Conservation (phyloP, 1,140 invertebrate genomes). For the Littorina saxatilis region DNA sequence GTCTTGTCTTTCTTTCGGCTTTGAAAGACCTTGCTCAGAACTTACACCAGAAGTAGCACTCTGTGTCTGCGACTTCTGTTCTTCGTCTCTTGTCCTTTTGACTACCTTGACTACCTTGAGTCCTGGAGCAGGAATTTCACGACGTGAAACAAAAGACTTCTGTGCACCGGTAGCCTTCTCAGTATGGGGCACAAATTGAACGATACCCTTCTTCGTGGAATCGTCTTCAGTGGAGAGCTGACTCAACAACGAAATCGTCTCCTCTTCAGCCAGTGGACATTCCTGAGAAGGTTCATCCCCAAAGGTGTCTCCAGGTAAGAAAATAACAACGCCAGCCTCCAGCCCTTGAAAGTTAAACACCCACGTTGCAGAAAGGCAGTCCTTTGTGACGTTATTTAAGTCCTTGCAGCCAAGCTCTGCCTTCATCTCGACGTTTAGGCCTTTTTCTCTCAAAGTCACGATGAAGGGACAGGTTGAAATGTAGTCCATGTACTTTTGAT, state of each 20-base stretch:
- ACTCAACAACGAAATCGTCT: not conserved
- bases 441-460: not conserved
- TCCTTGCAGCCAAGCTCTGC: not conserved
- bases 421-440: not conserved
- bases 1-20: not conserved
- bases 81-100: too few relatives aligned
- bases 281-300: not conserved
- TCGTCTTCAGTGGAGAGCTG: too few relatives aligned
- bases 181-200: too few relatives aligned
- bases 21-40: too few relatives aligned
- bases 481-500: not conserved
- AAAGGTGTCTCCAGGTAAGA: conserved; percentile 36
- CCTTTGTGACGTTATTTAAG: not conserved
- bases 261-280: not conserved
- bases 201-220: too few relatives aligned
- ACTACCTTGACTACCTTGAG: not conserved
- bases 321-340: conserved; percentile 43
- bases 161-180: too few relatives aligned
- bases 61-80: not conserved
- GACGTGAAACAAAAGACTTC: too few relatives aligned
- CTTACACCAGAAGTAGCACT: too few relatives aligned
- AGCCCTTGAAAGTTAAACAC: conserved; percentile 44
- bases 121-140: conserved; percentile 10
- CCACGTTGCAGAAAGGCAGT: conserved; percentile 24
- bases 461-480: not conserved